phyloP scores from a whole-genome alignment of 1,140 invertebrate species.

The Cherax quadricarinatus region DNA sequence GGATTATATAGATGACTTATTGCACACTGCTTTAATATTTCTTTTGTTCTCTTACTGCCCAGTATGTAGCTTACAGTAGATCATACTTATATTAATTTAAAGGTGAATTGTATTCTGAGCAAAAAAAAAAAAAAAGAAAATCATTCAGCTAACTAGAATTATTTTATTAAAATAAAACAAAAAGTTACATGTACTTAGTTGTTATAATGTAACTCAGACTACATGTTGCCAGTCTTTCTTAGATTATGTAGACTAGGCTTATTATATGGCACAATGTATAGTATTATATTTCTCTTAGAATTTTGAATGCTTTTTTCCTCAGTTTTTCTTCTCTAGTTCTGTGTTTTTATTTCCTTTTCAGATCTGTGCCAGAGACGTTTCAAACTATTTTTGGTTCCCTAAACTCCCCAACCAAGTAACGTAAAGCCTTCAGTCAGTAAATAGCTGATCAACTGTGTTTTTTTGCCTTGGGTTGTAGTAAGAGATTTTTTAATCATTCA shows the following conservation, averaged over 20 bases:
- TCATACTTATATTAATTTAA: background rate
- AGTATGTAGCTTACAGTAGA: background rate
- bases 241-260: background rate
- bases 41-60: background rate
- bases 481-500: constrained; percentile 15
- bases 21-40: background rate
- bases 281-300: background rate
- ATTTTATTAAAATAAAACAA: no score
- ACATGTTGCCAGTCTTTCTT: background rate
- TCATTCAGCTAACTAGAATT: no score
- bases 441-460: constrained; percentile 42
- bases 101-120: background rate
- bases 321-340: constrained; percentile 53
- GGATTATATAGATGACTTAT: background rate
- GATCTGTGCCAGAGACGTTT: constrained; percentile 68
- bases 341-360: constrained; percentile 67
- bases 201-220: background rate
- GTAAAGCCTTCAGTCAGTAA: constrained; percentile 49
- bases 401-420: constrained; percentile 67
- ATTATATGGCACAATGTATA: background rate
- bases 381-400: constrained; percentile 65
- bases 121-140: no score
- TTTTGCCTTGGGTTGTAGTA: background rate
- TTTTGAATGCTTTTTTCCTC: constrained; percentile 2
- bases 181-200: no score